These are phyloP conservation scores for Dendronephthya gigantea DNA, from an alignment of 64 coral and sea anemone species.

Conservation along the genomic window DNA sequence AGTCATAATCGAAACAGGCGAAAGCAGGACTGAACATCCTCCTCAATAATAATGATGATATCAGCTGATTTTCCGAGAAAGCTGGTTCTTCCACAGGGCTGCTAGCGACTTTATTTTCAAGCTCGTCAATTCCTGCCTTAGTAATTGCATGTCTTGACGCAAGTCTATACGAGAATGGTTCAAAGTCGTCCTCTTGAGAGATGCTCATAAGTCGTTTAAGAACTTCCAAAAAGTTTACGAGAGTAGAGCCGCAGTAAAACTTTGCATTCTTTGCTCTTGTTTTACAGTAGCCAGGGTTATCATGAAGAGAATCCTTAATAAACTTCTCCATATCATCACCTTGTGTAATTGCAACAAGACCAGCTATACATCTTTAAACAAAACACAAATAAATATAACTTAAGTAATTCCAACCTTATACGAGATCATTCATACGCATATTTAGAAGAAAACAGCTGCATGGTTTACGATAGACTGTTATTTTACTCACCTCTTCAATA, in stretches of 20 bases:
- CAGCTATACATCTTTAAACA: not conserved
- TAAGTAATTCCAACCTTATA: not conserved
- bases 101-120: not conserved
- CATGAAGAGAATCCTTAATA: not conserved
- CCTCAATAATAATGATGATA: not conserved
- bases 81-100: not conserved
- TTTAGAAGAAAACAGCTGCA: too few relatives aligned
- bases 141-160: not conserved
- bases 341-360: not conserved
- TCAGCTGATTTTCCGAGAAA: not conserved
- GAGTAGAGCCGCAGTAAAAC: not conserved
- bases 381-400: too few relatives aligned
- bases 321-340: not conserved
- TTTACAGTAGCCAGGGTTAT: not conserved
- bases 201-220: not conserved
- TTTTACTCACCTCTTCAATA: not conserved
- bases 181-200: not conserved
- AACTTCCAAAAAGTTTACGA: not conserved
- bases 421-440: not conserved
- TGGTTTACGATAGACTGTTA: too few relatives aligned
- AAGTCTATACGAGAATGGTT: not conserved
- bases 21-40: constrained; percentile 12
- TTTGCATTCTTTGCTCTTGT: not conserved
- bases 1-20: not conserved
- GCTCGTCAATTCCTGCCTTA: not conserved